phyloP scores from a whole-genome alignment of 2,113 vertebrate genomes.

The Eretmochelys imbricata region DNA sequence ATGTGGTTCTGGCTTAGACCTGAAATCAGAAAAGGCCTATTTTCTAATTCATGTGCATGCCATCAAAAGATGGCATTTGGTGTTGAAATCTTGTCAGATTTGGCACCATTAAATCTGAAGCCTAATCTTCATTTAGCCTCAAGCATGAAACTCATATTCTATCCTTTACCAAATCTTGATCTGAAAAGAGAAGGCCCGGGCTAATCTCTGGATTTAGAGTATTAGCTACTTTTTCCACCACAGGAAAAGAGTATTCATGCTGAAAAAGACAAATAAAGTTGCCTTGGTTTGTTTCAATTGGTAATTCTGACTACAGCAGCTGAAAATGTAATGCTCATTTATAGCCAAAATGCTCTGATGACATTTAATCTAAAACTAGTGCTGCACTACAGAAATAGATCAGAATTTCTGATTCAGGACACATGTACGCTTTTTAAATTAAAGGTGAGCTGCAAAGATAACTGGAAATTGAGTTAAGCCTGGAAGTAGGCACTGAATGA shows the following conservation, averaged over 20 bases:
- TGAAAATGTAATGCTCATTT: slow-evolving; percentile 67
- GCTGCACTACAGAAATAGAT: not conserved
- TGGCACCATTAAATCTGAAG: not conserved
- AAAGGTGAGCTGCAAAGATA: slow-evolving; percentile 47
- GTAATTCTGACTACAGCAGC: slow-evolving; percentile 64
- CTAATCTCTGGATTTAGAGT: not conserved
- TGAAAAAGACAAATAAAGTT: slow-evolving; percentile 54
- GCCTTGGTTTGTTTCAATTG: slow-evolving; percentile 65
- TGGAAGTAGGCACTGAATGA: slow-evolving; percentile 47
- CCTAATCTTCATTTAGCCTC: not conserved
- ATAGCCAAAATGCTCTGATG: slow-evolving; percentile 45
- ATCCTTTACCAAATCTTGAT: not conserved
- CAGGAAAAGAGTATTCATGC: slow-evolving; percentile 31
- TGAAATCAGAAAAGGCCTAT: not conserved
- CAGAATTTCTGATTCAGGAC: slow-evolving; percentile 14
- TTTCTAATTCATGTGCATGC: not conserved
- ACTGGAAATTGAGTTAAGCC: slow-evolving; percentile 61
- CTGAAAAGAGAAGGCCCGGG: not conserved
- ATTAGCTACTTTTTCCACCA: not conserved
- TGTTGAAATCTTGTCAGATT: not conserved
- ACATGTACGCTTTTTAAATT: slow-evolving; percentile 41
- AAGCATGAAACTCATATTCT: not conserved
- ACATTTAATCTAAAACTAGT: slow-evolving; percentile 61
- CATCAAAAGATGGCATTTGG: not conserved
- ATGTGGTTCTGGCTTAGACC: not conserved